Conservation (phyloP, 2,797 vertebrate species). For the Acanthornis magna region DNA sequence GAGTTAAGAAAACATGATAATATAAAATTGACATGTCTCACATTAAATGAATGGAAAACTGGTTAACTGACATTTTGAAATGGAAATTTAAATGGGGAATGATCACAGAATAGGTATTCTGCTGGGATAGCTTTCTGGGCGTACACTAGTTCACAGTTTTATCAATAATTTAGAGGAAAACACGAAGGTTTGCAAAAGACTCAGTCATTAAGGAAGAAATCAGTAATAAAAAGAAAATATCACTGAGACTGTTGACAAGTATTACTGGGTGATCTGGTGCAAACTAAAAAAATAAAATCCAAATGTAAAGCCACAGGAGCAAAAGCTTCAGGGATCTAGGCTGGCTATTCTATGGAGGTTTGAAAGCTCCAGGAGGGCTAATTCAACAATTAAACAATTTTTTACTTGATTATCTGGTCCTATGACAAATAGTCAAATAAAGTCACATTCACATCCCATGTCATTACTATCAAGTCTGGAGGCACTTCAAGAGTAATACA, state of each 20-base stretch:
- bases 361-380: neutral
- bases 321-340: neutral
- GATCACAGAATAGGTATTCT: neutral
- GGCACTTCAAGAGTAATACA: constrained; percentile 10
- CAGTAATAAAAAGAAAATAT: neutral
- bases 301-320: neutral
- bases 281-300: neutral
- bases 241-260: neutral
- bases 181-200: neutral
- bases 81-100: neutral
- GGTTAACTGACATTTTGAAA: constrained; percentile 52
- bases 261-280: neutral
- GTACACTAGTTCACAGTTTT: neutral
- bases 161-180: neutral
- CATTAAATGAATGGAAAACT: constrained; percentile 7
- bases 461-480: neutral
- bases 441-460: constrained; percentile 17
- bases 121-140: neutral
- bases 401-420: neutral
- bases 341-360: neutral
- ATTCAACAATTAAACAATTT: neutral
- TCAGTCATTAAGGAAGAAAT: neutral
- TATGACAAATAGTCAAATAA: constrained; percentile 3
- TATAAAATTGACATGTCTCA: neutral
- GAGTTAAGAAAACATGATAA: constrained; percentile 26